Evolutionary conservation across 2,888 invertebrate species (phyloP).

Genomic region (Megastigmus dorsalis): DNA sequence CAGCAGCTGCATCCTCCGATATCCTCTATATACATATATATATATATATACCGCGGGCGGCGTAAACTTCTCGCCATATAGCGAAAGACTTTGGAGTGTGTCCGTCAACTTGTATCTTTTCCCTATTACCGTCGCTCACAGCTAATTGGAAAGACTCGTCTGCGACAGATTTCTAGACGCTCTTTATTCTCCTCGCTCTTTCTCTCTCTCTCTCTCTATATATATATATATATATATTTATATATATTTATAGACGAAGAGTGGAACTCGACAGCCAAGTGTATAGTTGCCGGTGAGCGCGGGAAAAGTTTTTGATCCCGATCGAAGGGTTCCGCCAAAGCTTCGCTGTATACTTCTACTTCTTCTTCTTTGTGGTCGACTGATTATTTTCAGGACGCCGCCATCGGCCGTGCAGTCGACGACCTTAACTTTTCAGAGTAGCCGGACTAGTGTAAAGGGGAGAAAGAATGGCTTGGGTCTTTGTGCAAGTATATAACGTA

Average conservation of each 20-base stretch:
- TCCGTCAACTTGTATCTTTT: constrained; percentile 51
- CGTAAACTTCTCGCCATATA: constrained; percentile 28
- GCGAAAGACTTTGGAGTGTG: background rate
- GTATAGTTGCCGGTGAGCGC: constrained; percentile 2
- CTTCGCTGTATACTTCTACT: too few species aligned
- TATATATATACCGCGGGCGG: too few species aligned
- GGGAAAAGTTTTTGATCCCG: constrained; percentile 56
- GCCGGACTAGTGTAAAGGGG: background rate
- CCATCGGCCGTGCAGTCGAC: too few species aligned
- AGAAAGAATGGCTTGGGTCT: background rate
- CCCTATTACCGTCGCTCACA: constrained; percentile 55
- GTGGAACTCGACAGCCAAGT: background rate
- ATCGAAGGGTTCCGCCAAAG: constrained; percentile 43
- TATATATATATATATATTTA: background rate
- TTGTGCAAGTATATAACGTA: background rate
- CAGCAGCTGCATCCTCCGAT: background rate
- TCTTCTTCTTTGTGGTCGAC: constrained; percentile 53
- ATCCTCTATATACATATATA: too few species aligned
- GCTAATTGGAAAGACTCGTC: constrained; percentile 65
- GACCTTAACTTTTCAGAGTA: constrained; percentile 13
- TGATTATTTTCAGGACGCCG: constrained; percentile 61
- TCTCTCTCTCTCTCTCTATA: background rate
- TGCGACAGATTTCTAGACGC: constrained; percentile 56
- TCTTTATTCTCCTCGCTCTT: background rate
- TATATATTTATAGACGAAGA: too few species aligned